Percentiles rank a stretch among this genome's conserved stretches.
Conservation (phyloP, 37 sponge, comb jelly and placozoan species). For the Ianthella basta region DNA sequence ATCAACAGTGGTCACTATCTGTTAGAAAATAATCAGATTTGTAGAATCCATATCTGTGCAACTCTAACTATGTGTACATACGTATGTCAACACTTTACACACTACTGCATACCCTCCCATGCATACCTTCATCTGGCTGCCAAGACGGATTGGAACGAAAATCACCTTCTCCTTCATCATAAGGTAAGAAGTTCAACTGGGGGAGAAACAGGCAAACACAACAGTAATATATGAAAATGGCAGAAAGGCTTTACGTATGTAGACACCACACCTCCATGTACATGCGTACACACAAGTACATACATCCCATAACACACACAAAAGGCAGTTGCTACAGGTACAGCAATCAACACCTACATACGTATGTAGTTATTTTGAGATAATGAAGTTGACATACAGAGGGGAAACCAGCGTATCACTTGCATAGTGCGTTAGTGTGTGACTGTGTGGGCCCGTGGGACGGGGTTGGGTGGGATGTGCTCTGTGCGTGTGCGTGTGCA, state of each 20-base stretch:
- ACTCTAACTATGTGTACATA: too few species aligned
- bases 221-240: not conserved
- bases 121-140: constrained; percentile 62
- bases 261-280: constrained; percentile 28
- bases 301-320: not conserved
- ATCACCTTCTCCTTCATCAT: constrained; percentile 73
- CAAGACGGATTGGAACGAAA: constrained; percentile 48
- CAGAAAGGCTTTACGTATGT: not conserved
- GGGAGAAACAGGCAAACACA: not conserved
- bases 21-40: too few species aligned
- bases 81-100: too few species aligned
- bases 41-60: too few species aligned
- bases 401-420: too few species aligned
- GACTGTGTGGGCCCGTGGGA: too few species aligned
- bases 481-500: too few species aligned
- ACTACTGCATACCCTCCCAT: not conserved
- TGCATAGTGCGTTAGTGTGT: not conserved
- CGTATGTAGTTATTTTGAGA: not conserved
- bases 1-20: too few species aligned
- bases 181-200: constrained; percentile 61
- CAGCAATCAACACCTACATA: not conserved
- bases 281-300: not conserved
- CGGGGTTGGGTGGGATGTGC: too few species aligned
- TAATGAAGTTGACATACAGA: not conserved
- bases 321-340: too few species aligned